Evolutionary conservation across 1,140 invertebrate genomes (phyloP), one percentile per base, ranked within the genome.

Genomic region (Atta cephalotes): DNA sequence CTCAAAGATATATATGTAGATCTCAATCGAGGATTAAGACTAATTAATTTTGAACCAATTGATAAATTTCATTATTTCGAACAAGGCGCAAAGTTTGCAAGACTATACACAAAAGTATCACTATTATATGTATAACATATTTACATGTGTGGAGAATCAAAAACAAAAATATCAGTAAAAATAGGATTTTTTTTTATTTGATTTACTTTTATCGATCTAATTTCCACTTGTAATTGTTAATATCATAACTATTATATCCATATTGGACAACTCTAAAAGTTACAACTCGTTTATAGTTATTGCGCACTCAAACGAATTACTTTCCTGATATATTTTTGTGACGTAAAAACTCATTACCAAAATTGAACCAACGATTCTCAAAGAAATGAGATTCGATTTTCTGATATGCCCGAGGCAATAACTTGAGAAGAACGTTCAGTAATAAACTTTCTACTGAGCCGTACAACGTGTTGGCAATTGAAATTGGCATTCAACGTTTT

Each of bases 391-490:
- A 87, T 79, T 87, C 66, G 58, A 84, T 78, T 76, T 87, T 76
- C 51, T 74, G 18, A 74, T 82, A 78, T 12, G 62, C 49, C 56
- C 60, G 10, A 68, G 28, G 51, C 53, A 88, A 85, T 85, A 88
- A 85, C 56, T 4, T 51, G 62, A 49, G 45, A 66, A 78, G 35
- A 85, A 65, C 18, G 9, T 81, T 71, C 62, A 21, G 62, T 85
- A 85, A 88, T 86, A 58, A 65, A 89, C 87, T 89, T 89, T 88
- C 88, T 89, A 86, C 65, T 85, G 76, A 66, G n/a, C 49, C 71
- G 68, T 77, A 71, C 60, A 53, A 78, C 56, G 28, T 65, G 70
- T 56, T 25, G 56, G 25, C 35, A 31, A 72, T 49, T 39, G 39
- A 72, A 82, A 72, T 16, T 81, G 66, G 25, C 51, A 71, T 28